Base-by-base conservation (phyloP, 2,797 vertebrate genomes). In the Scleropages formosus region DNA sequence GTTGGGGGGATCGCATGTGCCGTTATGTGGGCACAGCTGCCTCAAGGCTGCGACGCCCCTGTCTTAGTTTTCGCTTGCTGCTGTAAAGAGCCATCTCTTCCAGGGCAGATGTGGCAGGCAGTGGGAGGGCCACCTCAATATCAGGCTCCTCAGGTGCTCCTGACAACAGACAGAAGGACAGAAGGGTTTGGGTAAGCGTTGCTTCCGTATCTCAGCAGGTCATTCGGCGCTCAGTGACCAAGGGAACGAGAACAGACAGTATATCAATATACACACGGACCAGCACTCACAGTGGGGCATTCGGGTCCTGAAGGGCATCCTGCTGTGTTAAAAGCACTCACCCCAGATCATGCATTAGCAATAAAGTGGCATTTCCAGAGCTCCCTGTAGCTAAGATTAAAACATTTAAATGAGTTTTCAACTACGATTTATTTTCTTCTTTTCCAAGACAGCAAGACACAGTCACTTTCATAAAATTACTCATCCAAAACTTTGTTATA, bases 61-160 rank as follows among this genome's bases (percentile, higher is more conserved):
- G 94, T 56, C 94, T 93, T 65, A 96, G 92, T 77, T 95, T 95
- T 79, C 93, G 89, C 69, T 95, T 95, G 92, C 93, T 96, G 89
- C 95, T 95, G 90, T 95, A 98, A 58, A 95, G 80, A 10, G 93
- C 91, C 92, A 94, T 88, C 71, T 97, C 96, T 87, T 97, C 96
- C 66, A 95, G 91, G 72, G 95, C 92, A 0, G 91, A 83, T 4
- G 94, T 81, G 66, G 90, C 47, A 0, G 94, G 85, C 46, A 92
- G 85, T 0, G 88, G 78, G 2, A 88, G 59, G 63, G 91, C 81
- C 0, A 78, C 83, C n/a, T 89, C 77, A 2, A 83, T 82, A 53
- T 90, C 89, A 0, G 85, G 82, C 76, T 80, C 82, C 44, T 18
- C 61, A 46, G 44, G 46, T 66, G 80, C 47, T 53, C 39, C 77